Percentiles rank a stretch among this genome's conserved stretches.
These are phyloP conservation scores for Threskiornis aethiopicus DNA, from an alignment of 2,797 vertebrate genomes.

Conservation along the genomic window DNA sequence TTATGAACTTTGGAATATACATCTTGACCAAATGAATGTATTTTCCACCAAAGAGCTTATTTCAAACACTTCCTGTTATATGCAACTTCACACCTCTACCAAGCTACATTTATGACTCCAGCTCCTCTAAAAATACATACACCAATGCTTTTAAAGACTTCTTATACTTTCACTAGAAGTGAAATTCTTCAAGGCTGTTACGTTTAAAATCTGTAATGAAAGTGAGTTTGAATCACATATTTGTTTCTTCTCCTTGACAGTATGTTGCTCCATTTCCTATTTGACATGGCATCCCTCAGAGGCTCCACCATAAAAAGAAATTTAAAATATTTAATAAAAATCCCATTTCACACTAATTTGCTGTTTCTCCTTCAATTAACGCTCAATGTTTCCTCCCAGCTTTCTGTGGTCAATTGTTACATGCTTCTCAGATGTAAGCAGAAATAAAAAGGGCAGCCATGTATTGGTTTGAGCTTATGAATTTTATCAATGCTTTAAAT, in stretches of 20 bases:
- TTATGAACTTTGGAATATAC: neutral
- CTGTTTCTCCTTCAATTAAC: neutral
- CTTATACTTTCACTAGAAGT: slow-evolving; percentile 38
- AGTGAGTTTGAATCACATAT: slow-evolving; percentile 7
- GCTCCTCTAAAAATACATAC: neutral
- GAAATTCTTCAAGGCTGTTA: slow-evolving; percentile 18
- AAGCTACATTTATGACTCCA: neutral
- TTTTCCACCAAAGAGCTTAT: neutral
- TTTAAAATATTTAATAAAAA: neutral
- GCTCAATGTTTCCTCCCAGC: neutral
- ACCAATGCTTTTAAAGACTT: neutral
- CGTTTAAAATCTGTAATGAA: neutral
- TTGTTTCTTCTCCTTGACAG: slow-evolving; percentile 26
- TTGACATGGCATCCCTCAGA: neutral
- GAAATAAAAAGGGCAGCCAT: neutral
- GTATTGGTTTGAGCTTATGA: neutral
- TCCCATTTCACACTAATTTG: neutral
- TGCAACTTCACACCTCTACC: neutral
- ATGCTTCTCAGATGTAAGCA: neutral
- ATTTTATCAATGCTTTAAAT: neutral
- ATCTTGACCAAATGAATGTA: neutral
- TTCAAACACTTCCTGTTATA: neutral
- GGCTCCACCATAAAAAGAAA: neutral
- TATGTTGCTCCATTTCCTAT: slow-evolving; percentile 45
- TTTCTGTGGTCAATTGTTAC: neutral